phyloP scores from a whole-genome alignment of 2,888 invertebrate genomes.

The Philonicus albiceps region DNA sequence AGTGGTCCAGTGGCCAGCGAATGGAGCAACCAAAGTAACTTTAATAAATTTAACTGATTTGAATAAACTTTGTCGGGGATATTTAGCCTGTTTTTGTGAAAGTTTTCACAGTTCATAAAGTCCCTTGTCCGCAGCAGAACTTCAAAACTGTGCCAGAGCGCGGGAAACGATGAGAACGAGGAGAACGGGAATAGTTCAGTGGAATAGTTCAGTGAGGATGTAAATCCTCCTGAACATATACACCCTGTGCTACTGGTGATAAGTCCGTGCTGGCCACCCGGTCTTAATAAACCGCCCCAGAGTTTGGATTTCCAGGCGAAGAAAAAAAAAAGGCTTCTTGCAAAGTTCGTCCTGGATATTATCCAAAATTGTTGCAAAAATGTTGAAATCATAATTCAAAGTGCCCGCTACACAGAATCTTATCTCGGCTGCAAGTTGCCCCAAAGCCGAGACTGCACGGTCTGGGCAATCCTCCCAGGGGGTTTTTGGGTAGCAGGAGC shows the following conservation, averaged over 20 bases:
- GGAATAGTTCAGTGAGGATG: neutral
- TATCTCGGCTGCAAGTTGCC: constrained; percentile 15
- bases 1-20: neutral
- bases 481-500: neutral
- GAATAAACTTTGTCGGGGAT: neutral
- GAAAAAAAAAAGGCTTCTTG: neutral
- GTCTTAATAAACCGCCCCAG: neutral
- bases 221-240: neutral
- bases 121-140: neutral
- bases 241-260: neutral
- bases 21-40: neutral
- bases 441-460: neutral
- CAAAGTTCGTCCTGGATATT: neutral
- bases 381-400: constrained; percentile 30
- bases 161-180: neutral
- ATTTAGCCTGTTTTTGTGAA: neutral
- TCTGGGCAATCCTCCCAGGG: neutral
- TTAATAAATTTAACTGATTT: neutral
- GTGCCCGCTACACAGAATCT: constrained; percentile 15
- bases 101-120: neutral
- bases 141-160: neutral
- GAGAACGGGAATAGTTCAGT: neutral
- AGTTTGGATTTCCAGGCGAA: neutral
- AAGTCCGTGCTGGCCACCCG: neutral
- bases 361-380: constrained; percentile 26